Evolutionary conservation across 2,888 invertebrate species (phyloP), one percentile per base, ranked within the genome.

Genomic region (Alcis repandata): DNA sequence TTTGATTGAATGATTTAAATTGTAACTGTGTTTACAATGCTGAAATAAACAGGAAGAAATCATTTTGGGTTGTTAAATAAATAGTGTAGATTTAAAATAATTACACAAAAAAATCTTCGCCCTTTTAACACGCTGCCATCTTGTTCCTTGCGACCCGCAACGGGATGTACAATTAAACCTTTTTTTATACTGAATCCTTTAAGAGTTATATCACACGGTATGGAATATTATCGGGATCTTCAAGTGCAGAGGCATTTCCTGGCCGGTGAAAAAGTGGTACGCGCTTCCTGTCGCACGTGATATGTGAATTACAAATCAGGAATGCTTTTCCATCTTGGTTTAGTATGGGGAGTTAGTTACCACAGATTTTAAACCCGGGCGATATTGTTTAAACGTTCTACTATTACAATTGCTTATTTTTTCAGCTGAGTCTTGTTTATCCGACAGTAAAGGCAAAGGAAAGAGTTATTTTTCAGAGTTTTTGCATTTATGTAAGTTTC

Each of bases 121-220:
- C n/a, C 1, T 33, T 53, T 38, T n/a, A 17, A 20, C n/a, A 19
- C 59, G 61, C 48, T 49, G 8, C 20, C 7, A 13, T 46, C 40
- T 59, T 6, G 33, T 53, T 20, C 8, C 38, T 59, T 48, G 41
- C 32, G 6, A 22, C 49, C 49, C 20, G 2, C 19, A 59, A 67
- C 68, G 68, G 68, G 54, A 68, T 49, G 54, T 40, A 59, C 68
- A 62, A 62, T 64, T 52, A 56, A 62, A 64, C 61, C 64, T 40
- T 62, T 64, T 68, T 59, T 58, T 38, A 53, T 38, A 13, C 32
- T 43, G 62, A 59, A 59, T 58, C 52, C 13, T 36, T 20, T 2
- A 22, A 46, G 46, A 46, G 19, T 61, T 53, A 36, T 8, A 48
- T 48, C 32, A 33, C 32, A 38, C 13, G 22, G 40, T 58, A 58